These are phyloP conservation scores for Microctenopoma steveboyesi DNA, from an alignment of 2,797 vertebrate genomes.

Conservation along the genomic window DNA sequence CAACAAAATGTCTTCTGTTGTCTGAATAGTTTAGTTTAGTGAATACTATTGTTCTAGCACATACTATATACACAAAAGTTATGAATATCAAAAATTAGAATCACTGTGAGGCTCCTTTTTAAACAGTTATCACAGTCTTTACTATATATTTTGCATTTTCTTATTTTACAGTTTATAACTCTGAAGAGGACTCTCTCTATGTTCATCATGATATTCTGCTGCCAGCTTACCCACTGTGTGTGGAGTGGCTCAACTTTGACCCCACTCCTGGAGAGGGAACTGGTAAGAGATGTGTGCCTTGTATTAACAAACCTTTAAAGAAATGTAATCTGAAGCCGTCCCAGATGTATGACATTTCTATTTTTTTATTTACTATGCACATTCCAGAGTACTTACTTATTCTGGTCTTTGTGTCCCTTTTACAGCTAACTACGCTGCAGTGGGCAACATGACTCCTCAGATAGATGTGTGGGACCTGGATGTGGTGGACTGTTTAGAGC, in stretches of 20 bases:
- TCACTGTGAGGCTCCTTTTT: background rate
- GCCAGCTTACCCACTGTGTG: conserved; percentile 93
- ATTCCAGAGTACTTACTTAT: background rate
- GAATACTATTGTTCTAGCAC: background rate
- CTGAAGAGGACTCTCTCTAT: conserved; percentile 93
- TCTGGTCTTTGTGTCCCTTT: background rate
- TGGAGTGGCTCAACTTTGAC: conserved; percentile 97
- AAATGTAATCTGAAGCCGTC: background rate
- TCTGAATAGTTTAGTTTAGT: background rate
- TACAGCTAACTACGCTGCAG: conserved; percentile 91
- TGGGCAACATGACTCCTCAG: conserved; percentile 97
- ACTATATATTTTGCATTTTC: background rate
- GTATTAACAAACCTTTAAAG: background rate
- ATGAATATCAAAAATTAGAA: background rate
- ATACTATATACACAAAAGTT: background rate
- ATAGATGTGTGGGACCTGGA: conserved; percentile 98
- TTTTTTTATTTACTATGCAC: too few relatives aligned
- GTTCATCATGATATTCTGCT: conserved; percentile 95
- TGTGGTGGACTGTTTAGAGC: conserved; percentile 94
- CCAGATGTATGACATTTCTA: too few relatives aligned
- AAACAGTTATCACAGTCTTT: background rate
- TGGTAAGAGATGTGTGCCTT: conserved; percentile 73
- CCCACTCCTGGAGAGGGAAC: conserved; percentile 88
- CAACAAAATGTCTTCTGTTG: background rate
- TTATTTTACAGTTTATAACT: conserved; percentile 89